Evolutionary conservation across 2,888 invertebrate species (phyloP).

Genomic region (Amblyteles armatorius): DNA sequence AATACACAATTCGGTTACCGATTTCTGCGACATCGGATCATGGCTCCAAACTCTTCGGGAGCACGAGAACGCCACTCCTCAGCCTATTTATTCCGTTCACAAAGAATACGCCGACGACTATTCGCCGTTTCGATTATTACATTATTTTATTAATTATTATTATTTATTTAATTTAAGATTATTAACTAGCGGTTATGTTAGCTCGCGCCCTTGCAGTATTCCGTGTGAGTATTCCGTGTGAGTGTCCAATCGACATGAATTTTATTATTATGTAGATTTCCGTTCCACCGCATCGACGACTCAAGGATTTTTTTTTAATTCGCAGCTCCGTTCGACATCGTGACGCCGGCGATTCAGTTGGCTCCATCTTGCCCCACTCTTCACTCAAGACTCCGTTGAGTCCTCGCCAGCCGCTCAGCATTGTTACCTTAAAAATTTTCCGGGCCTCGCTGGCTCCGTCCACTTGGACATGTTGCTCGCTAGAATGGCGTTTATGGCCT

Average conservation of each 20-base stretch:
- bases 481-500: slow-evolving; percentile 43
- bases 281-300: not conserved
- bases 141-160: no score
- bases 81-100: not conserved
- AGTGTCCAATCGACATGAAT: no score
- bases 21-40: no score
- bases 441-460: slow-evolving; percentile 3
- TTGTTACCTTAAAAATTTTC: slow-evolving; percentile 22
- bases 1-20: no score
- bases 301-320: not conserved
- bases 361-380: not conserved
- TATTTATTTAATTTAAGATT: no score
- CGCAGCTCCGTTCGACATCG: not conserved
- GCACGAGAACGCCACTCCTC: not conserved
- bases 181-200: not conserved
- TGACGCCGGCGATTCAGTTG: not conserved
- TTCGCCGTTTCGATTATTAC: not conserved
- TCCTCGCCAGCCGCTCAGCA: not conserved
- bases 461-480: slow-evolving; percentile 11
- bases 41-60: no score
- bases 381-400: not conserved
- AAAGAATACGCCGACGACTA: not conserved
- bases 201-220: no score
- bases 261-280: not conserved
- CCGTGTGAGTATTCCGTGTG: no score